These are phyloP conservation scores for Orchesella cincta DNA, from an alignment of 1,140 invertebrate species.

Conservation along the genomic window DNA sequence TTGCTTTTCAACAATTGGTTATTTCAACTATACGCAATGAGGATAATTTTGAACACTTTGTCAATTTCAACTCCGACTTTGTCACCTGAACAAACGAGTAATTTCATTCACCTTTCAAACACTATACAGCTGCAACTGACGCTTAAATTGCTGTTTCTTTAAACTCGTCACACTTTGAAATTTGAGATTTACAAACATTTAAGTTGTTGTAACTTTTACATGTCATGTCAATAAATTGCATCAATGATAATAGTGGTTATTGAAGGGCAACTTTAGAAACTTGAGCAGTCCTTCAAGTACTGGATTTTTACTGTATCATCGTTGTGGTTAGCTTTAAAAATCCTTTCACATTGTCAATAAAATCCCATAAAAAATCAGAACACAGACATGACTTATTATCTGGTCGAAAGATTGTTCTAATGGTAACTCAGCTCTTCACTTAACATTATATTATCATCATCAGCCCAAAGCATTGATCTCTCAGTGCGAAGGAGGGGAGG, in stretches of 20 bases:
- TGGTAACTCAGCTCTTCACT: too few relatives aligned
- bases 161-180: too few relatives aligned
- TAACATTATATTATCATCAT: too few relatives aligned
- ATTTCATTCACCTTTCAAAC: neutral
- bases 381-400: neutral
- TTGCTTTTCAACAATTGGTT: neutral
- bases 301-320: too few relatives aligned
- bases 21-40: neutral
- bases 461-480: neutral
- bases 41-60: neutral
- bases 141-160: too few relatives aligned
- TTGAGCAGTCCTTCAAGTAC: too few relatives aligned
- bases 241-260: neutral
- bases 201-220: neutral
- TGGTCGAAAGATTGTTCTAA: too few relatives aligned
- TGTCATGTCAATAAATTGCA: neutral
- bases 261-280: too few relatives aligned
- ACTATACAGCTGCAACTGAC: too few relatives aligned
- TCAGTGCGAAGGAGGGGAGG: neutral
- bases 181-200: neutral
- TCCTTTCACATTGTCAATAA: neutral
- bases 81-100: neutral
- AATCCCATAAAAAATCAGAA: neutral
- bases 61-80: neutral
- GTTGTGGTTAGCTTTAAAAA: too few relatives aligned